Base-by-base conservation (phyloP, 2,888 invertebrate genomes). In the Athalia circularis region DNA sequence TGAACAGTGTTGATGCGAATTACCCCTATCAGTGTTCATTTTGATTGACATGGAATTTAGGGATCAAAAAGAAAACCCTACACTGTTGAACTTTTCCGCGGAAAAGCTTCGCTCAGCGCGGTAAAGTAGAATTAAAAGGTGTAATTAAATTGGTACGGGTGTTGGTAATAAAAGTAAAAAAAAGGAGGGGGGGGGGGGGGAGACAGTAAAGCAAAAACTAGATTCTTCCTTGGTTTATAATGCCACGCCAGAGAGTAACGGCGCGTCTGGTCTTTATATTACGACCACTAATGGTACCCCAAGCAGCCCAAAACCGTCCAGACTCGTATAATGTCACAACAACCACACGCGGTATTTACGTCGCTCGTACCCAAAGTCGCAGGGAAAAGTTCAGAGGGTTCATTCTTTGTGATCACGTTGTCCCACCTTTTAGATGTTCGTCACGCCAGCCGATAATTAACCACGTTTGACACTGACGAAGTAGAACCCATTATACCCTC, bases 321-420 rank as follows among this genome's bases (percentile, higher is more conserved):
- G 64, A 45, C 62, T 62, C 62, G 29, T 29, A 50, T 75, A 75
- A 75, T 64, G 75, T 61, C 75, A 75, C 75, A 64, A 75, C 75
- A 75, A 75, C 75, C 75, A 62, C 62, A 72, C 75, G 75, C 75
- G 75, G 75, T 75, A 75, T 75, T 75, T 75, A 75, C 75, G 75
- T 50, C 15, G 48, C 50, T 29, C 29, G 29, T 29, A 29, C 9
- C 11, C 52, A n/a, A 75, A 75, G 64, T 59, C 75, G 62, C 50
- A 64, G 64, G 62, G 64, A 62, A 75, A 75, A 62, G 75, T 75
- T 75, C 75, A 75, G 61, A 75, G 75, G 75, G 61, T 75, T 62
- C 62, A 43, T 61, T 61, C 48, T 75, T 75, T 52, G 75, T 64
- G 62, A 62, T 75, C 75, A 43, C 64, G 15, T 48, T 61, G 75